Conservation (phyloP, 2,113 vertebrate genomes). For the Trogon surrucura region DNA sequence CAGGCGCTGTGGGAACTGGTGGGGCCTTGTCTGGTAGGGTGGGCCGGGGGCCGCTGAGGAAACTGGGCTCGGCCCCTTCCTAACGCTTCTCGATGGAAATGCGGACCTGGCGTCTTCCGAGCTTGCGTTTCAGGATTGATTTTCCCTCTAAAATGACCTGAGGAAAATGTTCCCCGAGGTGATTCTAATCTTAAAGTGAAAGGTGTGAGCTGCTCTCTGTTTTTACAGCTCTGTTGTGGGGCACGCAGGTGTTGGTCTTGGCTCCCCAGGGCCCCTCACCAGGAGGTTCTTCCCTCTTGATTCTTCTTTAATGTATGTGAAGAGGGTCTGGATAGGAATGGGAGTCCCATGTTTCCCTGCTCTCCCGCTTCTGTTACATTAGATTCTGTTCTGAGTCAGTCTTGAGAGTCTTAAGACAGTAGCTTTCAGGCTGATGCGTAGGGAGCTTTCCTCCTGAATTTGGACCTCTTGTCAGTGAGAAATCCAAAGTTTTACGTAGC, state of each 20-base stretch:
- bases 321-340: background rate
- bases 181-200: rapidly evolving
- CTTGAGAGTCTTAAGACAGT: background rate
- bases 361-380: rapidly evolving
- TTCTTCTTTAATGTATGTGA: rapidly evolving
- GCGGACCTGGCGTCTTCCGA: rapidly evolving
- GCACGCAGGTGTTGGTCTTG: too few species aligned
- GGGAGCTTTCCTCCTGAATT: background rate
- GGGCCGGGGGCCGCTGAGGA: rapidly evolving
- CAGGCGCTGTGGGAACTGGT: background rate
- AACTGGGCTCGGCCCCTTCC: background rate
- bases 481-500: background rate
- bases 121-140: too few species aligned
- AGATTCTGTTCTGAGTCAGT: background rate
- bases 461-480: background rate
- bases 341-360: rapidly evolving
- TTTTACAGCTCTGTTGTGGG: background rate
- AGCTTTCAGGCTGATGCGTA: background rate
- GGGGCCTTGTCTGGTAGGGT: rapidly evolving
- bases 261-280: background rate
- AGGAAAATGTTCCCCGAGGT: background rate
- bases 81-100: rapidly evolving
- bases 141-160: too few species aligned
- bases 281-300: background rate
- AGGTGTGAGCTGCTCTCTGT: rapidly evolving